A percentile compares a stretch with the other conserved stretches of the same genome.
phyloP scores from a whole-genome alignment of 2,888 invertebrate genomes.

The Eilema sororculum region DNA sequence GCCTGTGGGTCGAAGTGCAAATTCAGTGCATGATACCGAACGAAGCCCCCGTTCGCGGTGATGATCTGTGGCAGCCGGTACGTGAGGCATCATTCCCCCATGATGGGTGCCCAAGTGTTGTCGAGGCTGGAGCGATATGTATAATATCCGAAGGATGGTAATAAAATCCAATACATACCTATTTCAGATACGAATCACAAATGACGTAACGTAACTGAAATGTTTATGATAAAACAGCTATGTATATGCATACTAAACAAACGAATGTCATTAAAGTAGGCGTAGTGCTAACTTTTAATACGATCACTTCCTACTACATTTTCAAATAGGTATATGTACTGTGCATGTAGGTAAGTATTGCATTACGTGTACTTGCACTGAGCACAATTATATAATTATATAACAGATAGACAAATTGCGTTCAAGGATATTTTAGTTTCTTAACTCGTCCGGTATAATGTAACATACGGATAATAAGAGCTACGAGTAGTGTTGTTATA shows the following conservation, averaged over 20 bases:
- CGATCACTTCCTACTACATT: constrained; percentile 19
- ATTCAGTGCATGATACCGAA: no score
- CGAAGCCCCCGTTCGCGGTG: no score
- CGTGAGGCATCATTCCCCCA: no score
- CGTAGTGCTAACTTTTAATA: constrained; percentile 29
- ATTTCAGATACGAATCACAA: constrained; percentile 1
- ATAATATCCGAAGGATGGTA: background rate
- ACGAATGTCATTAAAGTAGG: constrained; percentile 53
- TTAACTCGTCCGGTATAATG: background rate
- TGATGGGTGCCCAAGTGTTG: no score
- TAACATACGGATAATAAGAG: background rate
- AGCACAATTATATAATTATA: background rate
- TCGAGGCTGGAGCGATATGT: no score
- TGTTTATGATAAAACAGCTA: constrained; percentile 53
- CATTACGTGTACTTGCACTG: background rate
- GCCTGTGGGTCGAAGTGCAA: no score
- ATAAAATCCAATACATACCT: background rate
- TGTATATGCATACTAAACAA: constrained; percentile 58
- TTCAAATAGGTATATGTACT: constrained; percentile 12
- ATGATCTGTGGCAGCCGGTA: no score
- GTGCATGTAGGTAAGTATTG: background rate
- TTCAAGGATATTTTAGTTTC: constrained; percentile 33
- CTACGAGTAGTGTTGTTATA: no score
- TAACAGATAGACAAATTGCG: constrained; percentile 21
- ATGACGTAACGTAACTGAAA: constrained; percentile 58